A percentile compares a stretch with the other conserved stretches of the same genome.
phyloP scores from a whole-genome alignment of 2,888 invertebrate species.

The Ennomos erosarius region DNA sequence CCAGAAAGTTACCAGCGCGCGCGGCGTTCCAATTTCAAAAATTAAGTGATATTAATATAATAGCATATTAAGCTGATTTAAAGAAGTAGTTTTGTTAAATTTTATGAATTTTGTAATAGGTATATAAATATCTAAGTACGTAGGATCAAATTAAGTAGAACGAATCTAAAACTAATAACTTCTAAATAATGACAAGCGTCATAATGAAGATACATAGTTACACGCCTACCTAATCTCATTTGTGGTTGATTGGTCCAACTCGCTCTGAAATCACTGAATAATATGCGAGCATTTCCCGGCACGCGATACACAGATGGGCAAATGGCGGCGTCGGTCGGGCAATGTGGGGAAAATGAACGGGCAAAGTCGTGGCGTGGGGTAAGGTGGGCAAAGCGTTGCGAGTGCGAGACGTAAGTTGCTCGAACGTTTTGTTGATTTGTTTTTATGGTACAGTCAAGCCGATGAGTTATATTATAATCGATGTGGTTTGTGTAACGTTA shows the following conservation, averaged over 20 bases:
- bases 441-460: constrained; percentile 37
- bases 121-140: too few species aligned
- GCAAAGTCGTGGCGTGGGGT: constrained; percentile 7
- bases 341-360: constrained; percentile 8
- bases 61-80: too few species aligned
- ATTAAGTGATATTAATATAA: too few species aligned
- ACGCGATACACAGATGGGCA: constrained; percentile 22
- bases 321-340: constrained; percentile 17
- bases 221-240: constrained; percentile 42
- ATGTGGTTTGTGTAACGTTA: constrained; percentile 36
- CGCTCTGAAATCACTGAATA: constrained; percentile 41
- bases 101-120: too few species aligned
- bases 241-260: constrained; percentile 44
- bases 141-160: constrained; percentile 32
- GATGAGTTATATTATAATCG: constrained; percentile 41
- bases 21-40: too few species aligned
- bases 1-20: too few species aligned
- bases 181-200: constrained; percentile 27
- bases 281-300: constrained; percentile 26
- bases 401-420: constrained; percentile 10
- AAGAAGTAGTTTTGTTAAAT: too few species aligned
- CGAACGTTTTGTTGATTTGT: constrained; percentile 32
- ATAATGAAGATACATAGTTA: constrained; percentile 37
- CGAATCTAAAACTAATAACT: constrained; percentile 26
- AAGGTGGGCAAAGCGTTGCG: constrained; percentile 9